phyloP scores from a whole-genome alignment of 2,888 invertebrate genomes.

The Plagodis pulveraria region DNA sequence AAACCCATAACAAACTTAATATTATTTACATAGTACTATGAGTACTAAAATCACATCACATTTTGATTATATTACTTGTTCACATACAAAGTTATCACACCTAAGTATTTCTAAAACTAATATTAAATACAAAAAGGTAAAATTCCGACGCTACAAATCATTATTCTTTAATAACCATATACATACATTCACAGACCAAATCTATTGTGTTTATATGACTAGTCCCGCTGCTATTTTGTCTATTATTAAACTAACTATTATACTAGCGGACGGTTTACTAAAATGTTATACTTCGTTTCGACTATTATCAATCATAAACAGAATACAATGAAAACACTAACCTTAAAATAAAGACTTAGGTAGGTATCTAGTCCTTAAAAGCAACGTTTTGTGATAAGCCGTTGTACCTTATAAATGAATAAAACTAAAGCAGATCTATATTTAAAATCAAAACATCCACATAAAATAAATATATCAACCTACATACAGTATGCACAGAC shows the following conservation, averaged over 20 bases:
- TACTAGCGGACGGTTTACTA: conserved; percentile 36
- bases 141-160: conserved; percentile 6
- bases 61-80: conserved; percentile 20
- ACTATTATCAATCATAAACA: too few species aligned
- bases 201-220: conserved; percentile 41
- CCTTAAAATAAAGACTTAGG: too few species aligned
- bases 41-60: conserved; percentile 46
- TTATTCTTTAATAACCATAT: conserved; percentile 11
- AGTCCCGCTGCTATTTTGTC: conserved; percentile 36
- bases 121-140: conserved; percentile 2
- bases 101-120: not conserved
- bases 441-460: too few species aligned
- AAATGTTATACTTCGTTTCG: not conserved
- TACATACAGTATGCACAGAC: too few species aligned
- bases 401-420: too few species aligned
- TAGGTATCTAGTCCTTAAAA: too few species aligned
- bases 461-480: too few species aligned
- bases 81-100: conserved; percentile 1
- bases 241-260: conserved; percentile 27
- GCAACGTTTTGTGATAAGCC: too few species aligned
- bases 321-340: too few species aligned
- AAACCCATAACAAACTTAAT: conserved; percentile 43
- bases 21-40: conserved; percentile 53
- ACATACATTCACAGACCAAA: conserved; percentile 18
- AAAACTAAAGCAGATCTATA: too few species aligned